A percentile compares a stretch with the other conserved stretches of the same genome.
Conservation (phyloP, 2,797 vertebrate species). For the Xiphophorus birchmanni region DNA sequence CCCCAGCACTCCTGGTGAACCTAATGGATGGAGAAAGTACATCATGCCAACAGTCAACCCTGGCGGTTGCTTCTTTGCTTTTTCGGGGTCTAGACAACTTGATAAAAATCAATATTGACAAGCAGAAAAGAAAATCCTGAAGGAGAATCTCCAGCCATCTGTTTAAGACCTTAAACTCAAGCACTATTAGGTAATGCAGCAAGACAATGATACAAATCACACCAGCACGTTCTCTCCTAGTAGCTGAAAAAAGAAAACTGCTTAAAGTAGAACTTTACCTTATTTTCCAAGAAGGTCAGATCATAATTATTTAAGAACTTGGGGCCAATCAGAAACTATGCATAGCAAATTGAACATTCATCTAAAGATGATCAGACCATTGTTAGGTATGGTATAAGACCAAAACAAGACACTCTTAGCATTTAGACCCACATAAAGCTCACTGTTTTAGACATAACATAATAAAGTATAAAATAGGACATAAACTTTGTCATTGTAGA, state of each 20-base stretch:
- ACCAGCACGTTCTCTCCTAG: no score
- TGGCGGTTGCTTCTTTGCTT: not conserved
- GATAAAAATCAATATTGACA: not conserved
- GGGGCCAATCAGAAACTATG: not conserved
- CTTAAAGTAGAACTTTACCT: not conserved
- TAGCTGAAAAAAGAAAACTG: not conserved
- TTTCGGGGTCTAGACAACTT: not conserved
- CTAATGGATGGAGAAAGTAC: not conserved
- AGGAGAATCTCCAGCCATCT: not conserved
- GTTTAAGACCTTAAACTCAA: not conserved
- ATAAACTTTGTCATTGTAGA: constrained; percentile 56
- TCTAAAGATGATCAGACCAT: not conserved
- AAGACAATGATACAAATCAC: not conserved
- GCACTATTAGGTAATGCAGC: not conserved
- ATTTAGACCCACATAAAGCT: not conserved
- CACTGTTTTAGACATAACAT: not conserved
- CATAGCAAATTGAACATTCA: not conserved
- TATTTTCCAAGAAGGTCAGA: not conserved
- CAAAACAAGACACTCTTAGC: not conserved
- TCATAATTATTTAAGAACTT: not conserved
- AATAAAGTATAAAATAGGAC: not conserved
- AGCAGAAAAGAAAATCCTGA: not conserved
- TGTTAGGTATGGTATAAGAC: not conserved
- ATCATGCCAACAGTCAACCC: not conserved
- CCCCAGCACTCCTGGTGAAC: no score